A percentile compares a stretch with the other conserved stretches of the same genome.
Evolutionary conservation across 1,140 invertebrate genomes (phyloP).

Genomic region (Pachyrhynchus sulphureomaculatus): DNA sequence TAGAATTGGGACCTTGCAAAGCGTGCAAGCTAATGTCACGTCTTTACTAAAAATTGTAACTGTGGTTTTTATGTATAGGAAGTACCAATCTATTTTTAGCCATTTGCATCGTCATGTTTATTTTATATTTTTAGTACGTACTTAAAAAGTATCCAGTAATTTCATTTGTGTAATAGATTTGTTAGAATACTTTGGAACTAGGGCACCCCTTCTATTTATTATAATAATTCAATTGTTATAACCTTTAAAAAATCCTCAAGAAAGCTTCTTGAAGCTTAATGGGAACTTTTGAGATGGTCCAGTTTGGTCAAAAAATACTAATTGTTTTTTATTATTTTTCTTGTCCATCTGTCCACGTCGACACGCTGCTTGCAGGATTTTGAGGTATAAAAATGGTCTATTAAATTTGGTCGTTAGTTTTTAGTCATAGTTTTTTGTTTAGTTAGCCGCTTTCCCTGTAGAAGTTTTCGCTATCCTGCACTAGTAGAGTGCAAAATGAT

Average conservation of each 20-base stretch:
- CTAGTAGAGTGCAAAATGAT: slow-evolving; percentile 26
- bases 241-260: slow-evolving; percentile 15
- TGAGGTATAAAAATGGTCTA: slow-evolving; percentile 62
- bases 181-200: too few relatives aligned
- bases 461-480: slow-evolving; percentile 45
- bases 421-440: slow-evolving; percentile 57
- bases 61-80: too few relatives aligned
- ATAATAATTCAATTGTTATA: not conserved
- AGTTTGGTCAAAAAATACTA: slow-evolving; percentile 56
- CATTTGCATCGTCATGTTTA: too few relatives aligned
- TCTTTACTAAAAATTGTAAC: too few relatives aligned
- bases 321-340: slow-evolving; percentile 51
- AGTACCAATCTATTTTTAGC: too few relatives aligned
- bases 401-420: slow-evolving; percentile 51
- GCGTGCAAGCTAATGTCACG: too few relatives aligned
- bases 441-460: slow-evolving; percentile 58
- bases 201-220: too few relatives aligned
- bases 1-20: too few relatives aligned
- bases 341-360: slow-evolving; percentile 57
- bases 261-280: slow-evolving; percentile 44
- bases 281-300: slow-evolving; percentile 98
- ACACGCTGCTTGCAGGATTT: slow-evolving; percentile 64
- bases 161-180: too few relatives aligned
- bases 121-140: too few relatives aligned
- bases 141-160: too few relatives aligned